phyloP scores from a whole-genome alignment of 2,113 vertebrate species.

The Anarhynchus alexandrinus region DNA sequence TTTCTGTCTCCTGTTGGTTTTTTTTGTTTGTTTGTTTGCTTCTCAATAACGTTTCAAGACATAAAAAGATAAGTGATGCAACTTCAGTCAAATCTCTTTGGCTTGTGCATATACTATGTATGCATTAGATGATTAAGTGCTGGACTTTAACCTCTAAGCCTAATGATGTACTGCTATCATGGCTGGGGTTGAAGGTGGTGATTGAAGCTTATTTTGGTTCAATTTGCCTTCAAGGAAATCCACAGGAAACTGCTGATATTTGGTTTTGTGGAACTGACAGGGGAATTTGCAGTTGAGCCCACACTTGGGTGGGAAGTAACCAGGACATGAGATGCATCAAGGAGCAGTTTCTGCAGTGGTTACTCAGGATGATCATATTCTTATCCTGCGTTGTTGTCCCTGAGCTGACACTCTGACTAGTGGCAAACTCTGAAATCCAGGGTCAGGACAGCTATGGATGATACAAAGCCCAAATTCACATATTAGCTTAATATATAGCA shows the following conservation, averaged over 20 bases:
- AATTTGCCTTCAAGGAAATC: not conserved
- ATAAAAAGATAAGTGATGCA: not conserved
- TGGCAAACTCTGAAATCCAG: not conserved
- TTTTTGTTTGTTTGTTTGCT: not conserved
- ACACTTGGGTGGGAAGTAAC: not conserved
- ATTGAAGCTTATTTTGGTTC: not conserved
- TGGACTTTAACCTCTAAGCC: not conserved
- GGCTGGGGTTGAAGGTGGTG: not conserved
- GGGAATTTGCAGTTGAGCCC: not conserved
- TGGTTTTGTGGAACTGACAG: not conserved
- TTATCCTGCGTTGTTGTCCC: not conserved
- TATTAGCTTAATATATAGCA: not conserved
- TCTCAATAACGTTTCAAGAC: not conserved
- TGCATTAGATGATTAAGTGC: not conserved
- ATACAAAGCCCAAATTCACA: not conserved
- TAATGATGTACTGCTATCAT: not conserved
- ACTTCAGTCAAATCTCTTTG: not conserved
- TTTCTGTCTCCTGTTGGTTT: not conserved
- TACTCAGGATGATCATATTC: not conserved
- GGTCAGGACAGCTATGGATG: not conserved
- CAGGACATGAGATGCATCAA: not conserved
- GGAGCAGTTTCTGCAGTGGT: not conserved
- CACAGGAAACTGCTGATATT: not conserved
- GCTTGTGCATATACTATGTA: not conserved
- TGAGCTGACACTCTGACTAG: not conserved